These are phyloP conservation scores for Ctenicera cuprea DNA, from an alignment of 2,888 invertebrate species.

Conservation along the genomic window DNA sequence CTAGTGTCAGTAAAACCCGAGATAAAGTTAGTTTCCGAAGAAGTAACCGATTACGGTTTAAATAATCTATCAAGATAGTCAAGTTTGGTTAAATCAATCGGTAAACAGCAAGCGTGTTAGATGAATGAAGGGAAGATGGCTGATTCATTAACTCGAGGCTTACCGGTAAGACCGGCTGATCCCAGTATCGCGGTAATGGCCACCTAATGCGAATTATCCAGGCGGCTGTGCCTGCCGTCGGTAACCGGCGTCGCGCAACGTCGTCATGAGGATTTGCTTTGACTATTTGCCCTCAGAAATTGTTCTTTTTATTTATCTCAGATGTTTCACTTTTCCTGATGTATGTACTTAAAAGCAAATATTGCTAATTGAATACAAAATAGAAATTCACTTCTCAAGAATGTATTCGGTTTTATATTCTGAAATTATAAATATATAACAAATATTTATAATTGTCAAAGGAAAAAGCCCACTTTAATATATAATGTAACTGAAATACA, in stretches of 20 bases:
- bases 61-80: constrained; percentile 40
- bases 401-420: too few species aligned
- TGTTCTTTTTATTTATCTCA: constrained; percentile 5
- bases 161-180: constrained; percentile 69
- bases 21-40: constrained; percentile 6
- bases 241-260: constrained; percentile 49
- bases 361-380: too few species aligned
- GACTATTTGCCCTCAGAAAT: constrained; percentile 21
- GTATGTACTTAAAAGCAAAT: too few species aligned
- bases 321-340: background rate
- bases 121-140: constrained; percentile 57
- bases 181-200: constrained; percentile 70
- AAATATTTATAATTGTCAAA: too few species aligned
- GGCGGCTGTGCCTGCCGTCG: constrained; percentile 56
- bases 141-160: constrained; percentile 70
- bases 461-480: too few species aligned
- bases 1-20: background rate
- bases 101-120: constrained; percentile 46
- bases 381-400: too few species aligned
- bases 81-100: constrained; percentile 50
- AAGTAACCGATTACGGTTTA: constrained; percentile 19
- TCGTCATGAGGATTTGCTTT: constrained; percentile 33
- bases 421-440: too few species aligned
- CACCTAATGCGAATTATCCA: constrained; percentile 69
- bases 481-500: too few species aligned